phyloP scores from a whole-genome alignment of 2,797 vertebrate genomes.

The Emydoidea blandingii region DNA sequence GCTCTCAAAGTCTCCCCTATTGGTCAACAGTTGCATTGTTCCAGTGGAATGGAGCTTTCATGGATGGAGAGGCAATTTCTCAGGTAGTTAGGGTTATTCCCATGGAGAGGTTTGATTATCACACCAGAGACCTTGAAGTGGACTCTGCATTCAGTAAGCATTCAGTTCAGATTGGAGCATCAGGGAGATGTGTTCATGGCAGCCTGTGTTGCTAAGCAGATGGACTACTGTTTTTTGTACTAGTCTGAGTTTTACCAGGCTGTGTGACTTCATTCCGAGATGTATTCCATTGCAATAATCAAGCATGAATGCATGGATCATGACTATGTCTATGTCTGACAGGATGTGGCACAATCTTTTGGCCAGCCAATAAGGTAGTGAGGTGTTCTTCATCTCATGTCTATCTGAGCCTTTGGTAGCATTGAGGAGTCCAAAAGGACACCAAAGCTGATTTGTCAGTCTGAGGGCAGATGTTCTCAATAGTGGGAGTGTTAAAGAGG shows the following conservation, averaged over 20 bases:
- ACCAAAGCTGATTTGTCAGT: background rate
- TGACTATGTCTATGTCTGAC: background rate
- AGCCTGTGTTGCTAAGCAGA: constrained; percentile 24
- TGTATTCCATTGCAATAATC: background rate
- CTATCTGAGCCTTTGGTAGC: background rate
- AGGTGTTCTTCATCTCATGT: background rate
- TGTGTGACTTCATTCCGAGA: background rate
- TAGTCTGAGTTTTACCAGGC: background rate
- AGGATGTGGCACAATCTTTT: background rate
- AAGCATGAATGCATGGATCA: constrained; percentile 12
- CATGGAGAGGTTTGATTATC: constrained; percentile 21
- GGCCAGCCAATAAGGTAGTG: background rate
- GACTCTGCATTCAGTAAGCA: background rate
- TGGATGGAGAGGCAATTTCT: background rate
- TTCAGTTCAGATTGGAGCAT: background rate
- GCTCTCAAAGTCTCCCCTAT: background rate
- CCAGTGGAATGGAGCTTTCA: background rate
- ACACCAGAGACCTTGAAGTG: background rate
- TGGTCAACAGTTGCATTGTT: constrained; percentile 26
- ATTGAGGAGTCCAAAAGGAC: background rate
- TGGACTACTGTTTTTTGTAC: background rate
- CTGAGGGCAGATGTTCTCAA: background rate
- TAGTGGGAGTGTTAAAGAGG: background rate
- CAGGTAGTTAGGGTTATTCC: background rate
- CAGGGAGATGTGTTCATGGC: background rate